Conservation (phyloP, 1,140 invertebrate genomes). For the Drosophila murphyi region DNA sequence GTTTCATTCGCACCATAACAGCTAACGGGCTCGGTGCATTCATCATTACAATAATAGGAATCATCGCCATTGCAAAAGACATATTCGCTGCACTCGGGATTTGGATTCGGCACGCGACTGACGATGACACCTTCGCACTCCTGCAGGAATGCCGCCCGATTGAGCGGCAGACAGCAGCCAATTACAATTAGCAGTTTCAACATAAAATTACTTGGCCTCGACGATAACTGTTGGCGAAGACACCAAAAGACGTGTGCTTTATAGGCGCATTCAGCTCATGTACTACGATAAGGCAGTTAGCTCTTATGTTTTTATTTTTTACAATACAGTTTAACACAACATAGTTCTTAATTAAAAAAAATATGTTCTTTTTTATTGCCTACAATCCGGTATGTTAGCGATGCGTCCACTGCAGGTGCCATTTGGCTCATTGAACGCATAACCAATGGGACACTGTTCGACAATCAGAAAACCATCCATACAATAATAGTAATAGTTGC, state of each 20-base stretch:
- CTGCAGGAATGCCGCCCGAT: constrained; percentile 48
- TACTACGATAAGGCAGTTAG: constrained; percentile 56
- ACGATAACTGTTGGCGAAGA: constrained; percentile 32
- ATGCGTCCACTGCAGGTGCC: constrained; percentile 45
- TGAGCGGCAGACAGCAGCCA: constrained; percentile 51
- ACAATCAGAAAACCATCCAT: constrained; percentile 65
- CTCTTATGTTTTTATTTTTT: constrained; percentile 61
- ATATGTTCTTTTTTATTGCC: background rate
- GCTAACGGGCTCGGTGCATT: constrained; percentile 49
- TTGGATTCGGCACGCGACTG: constrained; percentile 43
- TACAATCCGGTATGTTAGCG: constrained; percentile 4
- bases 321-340: constrained; percentile 43
- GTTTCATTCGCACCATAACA: constrained; percentile 32
- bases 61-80: constrained; percentile 71
- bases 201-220: constrained; percentile 40
- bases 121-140: constrained; percentile 74
- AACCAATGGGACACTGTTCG: constrained; percentile 70
- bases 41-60: constrained; percentile 70
- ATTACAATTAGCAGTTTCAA: constrained; percentile 42
- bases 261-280: constrained; percentile 40
- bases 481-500: constrained; percentile 77
- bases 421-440: constrained; percentile 41
- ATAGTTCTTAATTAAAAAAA: constrained; percentile 62
- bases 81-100: constrained; percentile 65
- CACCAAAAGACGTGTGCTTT: constrained; percentile 42